phyloP scores from a whole-genome alignment of 2,888 invertebrate genomes.

The Phorcus lineatus region DNA sequence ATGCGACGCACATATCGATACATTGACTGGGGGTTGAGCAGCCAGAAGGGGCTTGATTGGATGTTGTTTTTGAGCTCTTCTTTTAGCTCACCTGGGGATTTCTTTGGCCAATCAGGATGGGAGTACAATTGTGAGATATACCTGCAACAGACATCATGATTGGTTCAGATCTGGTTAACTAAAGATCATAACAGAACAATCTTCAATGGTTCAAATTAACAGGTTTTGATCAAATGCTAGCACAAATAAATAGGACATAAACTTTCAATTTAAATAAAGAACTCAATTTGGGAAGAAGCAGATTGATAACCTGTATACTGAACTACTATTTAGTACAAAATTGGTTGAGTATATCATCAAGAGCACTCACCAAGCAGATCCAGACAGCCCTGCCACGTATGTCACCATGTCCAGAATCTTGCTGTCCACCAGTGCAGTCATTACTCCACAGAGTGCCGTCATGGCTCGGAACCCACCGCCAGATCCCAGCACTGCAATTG shows the following conservation, averaged over 20 bases:
- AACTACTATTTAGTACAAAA: no score
- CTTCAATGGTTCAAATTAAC: no score
- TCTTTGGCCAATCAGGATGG: constrained; percentile 75
- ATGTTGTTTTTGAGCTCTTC: constrained; percentile 72
- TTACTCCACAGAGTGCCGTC: constrained; percentile 74
- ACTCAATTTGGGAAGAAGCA: no score
- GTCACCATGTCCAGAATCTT: constrained; percentile 75
- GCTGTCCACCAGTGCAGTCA: constrained; percentile 74
- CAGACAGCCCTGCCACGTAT: constrained; percentile 76
- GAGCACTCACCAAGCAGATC: constrained; percentile 76
- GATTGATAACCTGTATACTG: no score
- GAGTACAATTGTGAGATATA: constrained; percentile 76
- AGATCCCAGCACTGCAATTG: constrained; percentile 76
- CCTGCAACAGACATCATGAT: constrained; percentile 55
- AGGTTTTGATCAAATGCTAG: no score
- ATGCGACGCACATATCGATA: constrained; percentile 68
- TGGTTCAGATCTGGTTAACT: no score
- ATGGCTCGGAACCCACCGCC: constrained; percentile 78
- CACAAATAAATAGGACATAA: no score
- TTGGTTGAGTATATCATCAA: no score
- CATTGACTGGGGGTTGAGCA: constrained; percentile 67
- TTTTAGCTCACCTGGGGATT: constrained; percentile 70
- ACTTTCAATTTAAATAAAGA: no score
- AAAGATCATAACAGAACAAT: no score
- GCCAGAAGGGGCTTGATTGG: constrained; percentile 71